Evolutionary conservation across 1,140 invertebrate species (phyloP), one percentile per base, ranked within the genome.

Genomic region (Steinernema feltiae): DNA sequence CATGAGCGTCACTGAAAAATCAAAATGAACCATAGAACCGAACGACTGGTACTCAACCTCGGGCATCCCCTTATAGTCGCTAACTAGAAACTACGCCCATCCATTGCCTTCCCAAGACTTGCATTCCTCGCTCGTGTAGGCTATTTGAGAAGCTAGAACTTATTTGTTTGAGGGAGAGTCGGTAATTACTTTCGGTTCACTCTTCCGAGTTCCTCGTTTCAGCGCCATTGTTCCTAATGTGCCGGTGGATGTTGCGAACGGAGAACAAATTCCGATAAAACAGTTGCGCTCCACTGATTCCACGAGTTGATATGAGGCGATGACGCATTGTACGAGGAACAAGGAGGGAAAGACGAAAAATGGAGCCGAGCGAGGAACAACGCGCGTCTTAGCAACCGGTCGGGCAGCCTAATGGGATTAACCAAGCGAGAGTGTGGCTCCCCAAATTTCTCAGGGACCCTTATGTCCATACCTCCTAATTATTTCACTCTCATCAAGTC

Each of bases 101-200:
- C 53, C 53, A 3, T 21, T 63, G 12, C 53, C 53, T 63, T 7
- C 53, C 53, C 41, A n/a, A n/a, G n/a, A n/a, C 41, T 46, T 46
- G n/a, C 41, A 63, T 27, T 63, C 53, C 53, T 15, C 53, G 53
- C 7, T 41, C n/a, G n/a, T 63, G 3, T 12, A 63, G 53, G 12
- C 53, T 63, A 63, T 27, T 63, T 12, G 53, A 63, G 53, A 63
- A 63, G 53, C 53, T 63, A 27, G 53, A 63, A 63, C 53, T 63
- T 63, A 63, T 63, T 63, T 63, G 53, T 63, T 63, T 21, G 53
- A 12, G 53, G 53, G 53, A 27, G 53, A 63, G 15, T 63, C 24
- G 53, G 53, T 63, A 63, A 63, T 63, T 63, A 63, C 53, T 63
- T 63, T 63, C 53, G 53, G 53, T 63, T 63, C 24, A 3, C 3